A percentile compares a stretch with the other conserved stretches of the same genome.
These are phyloP conservation scores for Cetoscarus ocellatus DNA, from an alignment of 2,797 vertebrate species.

Conservation along the genomic window DNA sequence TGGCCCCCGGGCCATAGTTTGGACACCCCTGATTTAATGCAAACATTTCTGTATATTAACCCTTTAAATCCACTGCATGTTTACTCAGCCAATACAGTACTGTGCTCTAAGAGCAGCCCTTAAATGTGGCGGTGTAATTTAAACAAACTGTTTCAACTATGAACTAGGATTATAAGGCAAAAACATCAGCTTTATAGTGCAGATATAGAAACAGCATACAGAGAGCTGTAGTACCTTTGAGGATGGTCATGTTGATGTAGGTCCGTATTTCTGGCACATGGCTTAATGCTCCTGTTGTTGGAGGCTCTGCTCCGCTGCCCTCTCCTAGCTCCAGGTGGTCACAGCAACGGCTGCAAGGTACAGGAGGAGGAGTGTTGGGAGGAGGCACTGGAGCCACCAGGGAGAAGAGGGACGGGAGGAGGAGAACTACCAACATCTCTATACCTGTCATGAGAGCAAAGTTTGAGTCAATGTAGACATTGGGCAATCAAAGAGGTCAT, in stretches of 20 bases:
- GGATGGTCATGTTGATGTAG: slow-evolving; percentile 96
- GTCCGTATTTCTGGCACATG: slow-evolving; percentile 88
- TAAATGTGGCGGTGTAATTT: no score
- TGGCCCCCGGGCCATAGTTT: no score
- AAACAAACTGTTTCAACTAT: neutral
- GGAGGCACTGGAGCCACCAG: slow-evolving; percentile 65
- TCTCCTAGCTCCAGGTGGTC: slow-evolving; percentile 82
- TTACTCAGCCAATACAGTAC: no score
- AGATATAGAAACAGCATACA: neutral
- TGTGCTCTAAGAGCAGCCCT: no score
- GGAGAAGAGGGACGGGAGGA: slow-evolving; percentile 65
- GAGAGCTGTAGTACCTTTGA: slow-evolving; percentile 86
- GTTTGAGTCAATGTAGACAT: no score
- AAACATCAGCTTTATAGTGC: neutral
- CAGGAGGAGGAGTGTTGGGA: slow-evolving; percentile 9
- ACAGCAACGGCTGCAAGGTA: slow-evolving; percentile 88
- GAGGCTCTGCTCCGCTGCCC: slow-evolving; percentile 49
- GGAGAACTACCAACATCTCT: slow-evolving; percentile 73
- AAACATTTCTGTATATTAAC: no score
- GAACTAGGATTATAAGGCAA: neutral
- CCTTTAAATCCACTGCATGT: no score
- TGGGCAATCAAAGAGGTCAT: no score
- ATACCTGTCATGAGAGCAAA: slow-evolving; percentile 15
- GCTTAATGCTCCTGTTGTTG: slow-evolving; percentile 23
- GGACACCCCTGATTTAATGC: no score